These are phyloP conservation scores for Nothobranchius kuhntae DNA, from an alignment of 2,113 vertebrate species.

Conservation along the genomic window DNA sequence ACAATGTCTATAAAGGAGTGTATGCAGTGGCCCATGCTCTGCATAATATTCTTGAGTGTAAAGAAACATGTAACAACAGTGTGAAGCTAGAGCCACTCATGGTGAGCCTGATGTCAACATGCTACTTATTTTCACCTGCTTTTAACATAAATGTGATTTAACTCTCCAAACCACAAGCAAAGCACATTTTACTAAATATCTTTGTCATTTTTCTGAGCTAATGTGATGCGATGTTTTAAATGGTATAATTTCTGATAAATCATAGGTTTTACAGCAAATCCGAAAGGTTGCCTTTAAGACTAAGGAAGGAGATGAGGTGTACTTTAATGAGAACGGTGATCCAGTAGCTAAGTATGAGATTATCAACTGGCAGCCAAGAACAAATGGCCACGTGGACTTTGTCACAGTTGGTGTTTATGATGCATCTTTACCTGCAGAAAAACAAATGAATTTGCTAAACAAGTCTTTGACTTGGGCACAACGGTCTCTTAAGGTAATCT, in stretches of 20 bases:
- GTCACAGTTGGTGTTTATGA: not conserved
- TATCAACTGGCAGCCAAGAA: not conserved
- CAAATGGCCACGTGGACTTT: not conserved
- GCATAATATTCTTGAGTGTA: slow-evolving; percentile 38
- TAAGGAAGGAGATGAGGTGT: slow-evolving; percentile 7
- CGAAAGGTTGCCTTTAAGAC: not conserved
- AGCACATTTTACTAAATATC: no score
- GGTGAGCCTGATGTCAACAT: slow-evolving; percentile 37
- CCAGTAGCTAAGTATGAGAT: slow-evolving; percentile 6
- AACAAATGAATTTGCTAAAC: not conserved
- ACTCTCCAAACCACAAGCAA: no score
- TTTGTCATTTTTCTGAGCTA: no score
- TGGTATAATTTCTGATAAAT: not conserved
- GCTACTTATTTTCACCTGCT: no score
- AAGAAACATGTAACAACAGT: slow-evolving; percentile 55
- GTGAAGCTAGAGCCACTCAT: slow-evolving; percentile 45
- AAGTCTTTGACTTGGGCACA: not conserved
- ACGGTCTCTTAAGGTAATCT: not conserved
- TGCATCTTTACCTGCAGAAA: not conserved
- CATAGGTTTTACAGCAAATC: slow-evolving; percentile 5
- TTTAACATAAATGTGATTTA: no score
- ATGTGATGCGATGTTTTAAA: no score
- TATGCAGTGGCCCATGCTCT: slow-evolving; percentile 30
- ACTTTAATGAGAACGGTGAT: slow-evolving; percentile 3
- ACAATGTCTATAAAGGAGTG: slow-evolving; percentile 53